Base-by-base conservation (phyloP, 2,113 vertebrate genomes). In the Pao palembangensis region DNA sequence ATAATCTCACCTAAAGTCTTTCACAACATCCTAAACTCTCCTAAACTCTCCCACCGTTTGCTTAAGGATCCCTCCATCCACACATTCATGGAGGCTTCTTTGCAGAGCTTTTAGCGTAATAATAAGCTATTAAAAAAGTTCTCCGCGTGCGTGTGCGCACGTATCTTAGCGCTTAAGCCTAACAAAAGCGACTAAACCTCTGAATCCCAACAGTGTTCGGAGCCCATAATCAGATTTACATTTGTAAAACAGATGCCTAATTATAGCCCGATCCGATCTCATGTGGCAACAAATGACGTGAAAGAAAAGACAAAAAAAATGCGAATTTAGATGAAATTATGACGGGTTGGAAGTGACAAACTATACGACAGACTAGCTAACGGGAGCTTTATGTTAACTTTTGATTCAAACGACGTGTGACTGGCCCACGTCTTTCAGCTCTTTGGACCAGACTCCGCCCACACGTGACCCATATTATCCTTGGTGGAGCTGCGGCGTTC, bases 231-330 rank as follows among this genome's bases (percentile, higher is more conserved):
- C 72, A 58, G 82, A 81, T 80, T 83, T 68, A 55, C 42, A 49
- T 70, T 70, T 81, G 84, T 83, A 81, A 83, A 75, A 57, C 81
- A 83, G 76, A 80, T 67, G 73, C 69, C 61, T 63, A 55, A 86
- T 84, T 78, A 74, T 63, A 72, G 54, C 56, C 48, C 44, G 76
- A 76, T 76, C 70, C 41, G 76, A 75, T 76, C 70, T 70, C 44
- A 63, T 25, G 58, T 56, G 43, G 55, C 46, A 51, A 69, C 51
- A 59, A 76, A 57, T 48, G 47, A 71, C 54, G 13, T 49, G 51
- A 63, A 69, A 49, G 61, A 41, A 7, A 51, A 28, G 3, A 25
- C 3, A 3, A 5, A 14, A 43, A 11, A 43, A 43, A 43, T 14
- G 14, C 41, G 1, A 43, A 43, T 43, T 43, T 43, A 8, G 41